These are phyloP conservation scores for Astyanax mexicanus DNA, from an alignment of 2,797 vertebrate genomes.

Conservation along the genomic window DNA sequence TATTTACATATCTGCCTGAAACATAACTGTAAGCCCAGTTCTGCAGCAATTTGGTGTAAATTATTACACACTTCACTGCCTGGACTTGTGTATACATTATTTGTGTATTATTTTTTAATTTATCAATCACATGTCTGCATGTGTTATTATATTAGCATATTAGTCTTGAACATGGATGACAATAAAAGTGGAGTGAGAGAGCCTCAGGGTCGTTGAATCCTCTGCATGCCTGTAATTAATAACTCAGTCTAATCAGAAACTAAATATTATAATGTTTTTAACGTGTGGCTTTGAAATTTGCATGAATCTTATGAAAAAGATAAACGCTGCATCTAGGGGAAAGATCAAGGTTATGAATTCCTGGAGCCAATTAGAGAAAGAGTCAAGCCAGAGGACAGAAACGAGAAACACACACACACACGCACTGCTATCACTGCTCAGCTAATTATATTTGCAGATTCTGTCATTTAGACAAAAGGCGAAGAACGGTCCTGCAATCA, in stretches of 20 bases:
- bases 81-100: too few relatives aligned
- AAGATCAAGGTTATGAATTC: slow-evolving; percentile 84
- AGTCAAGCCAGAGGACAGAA: slow-evolving; percentile 80
- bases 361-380: slow-evolving; percentile 83
- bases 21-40: too few relatives aligned
- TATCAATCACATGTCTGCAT: not conserved
- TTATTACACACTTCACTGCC: too few relatives aligned
- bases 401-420: slow-evolving; percentile 72
- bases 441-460: slow-evolving; percentile 84
- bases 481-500: slow-evolving; percentile 68
- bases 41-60: too few relatives aligned
- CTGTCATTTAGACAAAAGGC: slow-evolving; percentile 74
- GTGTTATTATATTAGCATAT: not conserved
- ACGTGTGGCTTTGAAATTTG: slow-evolving; percentile 70
- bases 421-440: slow-evolving; percentile 65
- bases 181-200: slow-evolving; percentile 51
- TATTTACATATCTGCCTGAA: too few relatives aligned
- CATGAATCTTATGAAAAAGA: slow-evolving; percentile 71
- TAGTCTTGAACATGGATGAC: not conserved
- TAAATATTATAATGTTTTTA: slow-evolving; percentile 74
- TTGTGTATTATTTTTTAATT: too few relatives aligned
- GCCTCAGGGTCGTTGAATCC: slow-evolving; percentile 73
- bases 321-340: slow-evolving; percentile 75
- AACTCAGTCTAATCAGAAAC: slow-evolving; percentile 80
- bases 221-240: slow-evolving; percentile 79